Evolutionary conservation across 2,797 vertebrate species (phyloP).

Genomic region (Neopelma chrysocephalum): DNA sequence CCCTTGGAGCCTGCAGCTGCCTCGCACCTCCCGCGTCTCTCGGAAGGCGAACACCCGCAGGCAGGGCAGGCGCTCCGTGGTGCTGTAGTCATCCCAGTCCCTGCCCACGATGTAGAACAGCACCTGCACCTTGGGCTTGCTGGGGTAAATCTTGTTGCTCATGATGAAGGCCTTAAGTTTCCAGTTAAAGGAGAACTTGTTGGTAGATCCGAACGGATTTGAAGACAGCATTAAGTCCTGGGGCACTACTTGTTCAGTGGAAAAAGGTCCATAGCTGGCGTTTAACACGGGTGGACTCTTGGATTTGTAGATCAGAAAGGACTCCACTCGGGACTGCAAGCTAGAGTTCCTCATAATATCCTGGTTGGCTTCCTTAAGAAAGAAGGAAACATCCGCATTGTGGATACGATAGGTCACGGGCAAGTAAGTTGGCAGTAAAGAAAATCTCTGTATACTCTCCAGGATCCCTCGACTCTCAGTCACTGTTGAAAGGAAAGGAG

Average conservation of each 20-base stretch:
- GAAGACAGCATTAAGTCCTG: constrained; percentile 82
- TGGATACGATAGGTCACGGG: constrained; percentile 88
- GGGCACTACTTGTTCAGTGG: constrained; percentile 79
- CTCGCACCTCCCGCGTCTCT: constrained; percentile 89
- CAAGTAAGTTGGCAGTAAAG: constrained; percentile 86
- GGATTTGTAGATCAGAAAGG: constrained; percentile 87
- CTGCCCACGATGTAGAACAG: constrained; percentile 88
- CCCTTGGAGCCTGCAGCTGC: constrained; percentile 80
- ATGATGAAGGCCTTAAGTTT: constrained; percentile 85
- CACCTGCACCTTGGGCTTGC: constrained; percentile 85
- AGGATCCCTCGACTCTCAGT: constrained; percentile 83
- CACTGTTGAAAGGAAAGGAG: constrained; percentile 78
- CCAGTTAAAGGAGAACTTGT: constrained; percentile 86
- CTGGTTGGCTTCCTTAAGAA: constrained; percentile 93
- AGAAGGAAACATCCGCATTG: constrained; percentile 85
- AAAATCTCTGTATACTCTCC: constrained; percentile 82
- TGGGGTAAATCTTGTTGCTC: constrained; percentile 81
- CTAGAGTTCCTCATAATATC: constrained; percentile 96
- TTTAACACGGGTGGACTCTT: constrained; percentile 81
- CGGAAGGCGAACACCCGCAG: constrained; percentile 90
- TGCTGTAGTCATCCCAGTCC: constrained; percentile 81
- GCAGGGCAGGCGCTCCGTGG: constrained; percentile 83
- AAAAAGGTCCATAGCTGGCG: constrained; percentile 87
- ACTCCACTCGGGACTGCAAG: constrained; percentile 89
- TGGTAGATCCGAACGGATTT: constrained; percentile 77